Percentiles rank a stretch among this genome's conserved stretches.
Evolutionary conservation across 2,888 invertebrate genomes (phyloP).

Genomic region (Meandrusa payeni): DNA sequence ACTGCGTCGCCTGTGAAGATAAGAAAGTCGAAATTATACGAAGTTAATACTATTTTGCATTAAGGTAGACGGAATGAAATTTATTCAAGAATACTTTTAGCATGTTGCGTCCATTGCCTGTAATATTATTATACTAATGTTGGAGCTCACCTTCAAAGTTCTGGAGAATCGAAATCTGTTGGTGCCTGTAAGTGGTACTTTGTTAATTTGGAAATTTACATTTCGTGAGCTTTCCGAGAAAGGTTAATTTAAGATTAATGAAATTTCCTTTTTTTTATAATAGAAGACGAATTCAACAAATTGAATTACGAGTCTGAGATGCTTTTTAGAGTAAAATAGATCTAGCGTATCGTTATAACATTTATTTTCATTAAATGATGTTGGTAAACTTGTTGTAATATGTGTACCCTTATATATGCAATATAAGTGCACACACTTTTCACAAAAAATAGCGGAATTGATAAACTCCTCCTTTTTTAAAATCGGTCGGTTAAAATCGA

Average conservation of each 20-base stretch:
- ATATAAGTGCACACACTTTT: too few species aligned
- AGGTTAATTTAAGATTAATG: slow-evolving; percentile 5
- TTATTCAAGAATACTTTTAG: slow-evolving; percentile 45
- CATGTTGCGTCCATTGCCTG: slow-evolving; percentile 26
- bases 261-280: slow-evolving; percentile 10
- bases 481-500: too few species aligned
- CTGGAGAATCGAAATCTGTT: slow-evolving; percentile 18
- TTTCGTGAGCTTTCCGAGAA: slow-evolving; percentile 9
- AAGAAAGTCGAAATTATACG: slow-evolving; percentile 56
- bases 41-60: slow-evolving; percentile 58
- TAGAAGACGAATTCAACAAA: neutral
- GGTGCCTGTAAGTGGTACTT: slow-evolving; percentile 6
- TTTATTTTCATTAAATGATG: too few species aligned
- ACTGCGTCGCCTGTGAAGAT: slow-evolving; percentile 46
- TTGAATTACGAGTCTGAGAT: neutral
- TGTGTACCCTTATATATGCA: too few species aligned
- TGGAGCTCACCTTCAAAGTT: slow-evolving; percentile 25
- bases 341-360: too few species aligned
- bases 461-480: too few species aligned
- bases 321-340: too few species aligned
- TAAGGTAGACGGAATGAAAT: slow-evolving; percentile 50
- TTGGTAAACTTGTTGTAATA: too few species aligned
- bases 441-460: too few species aligned
- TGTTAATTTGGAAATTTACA: slow-evolving; percentile 18
- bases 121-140: slow-evolving; percentile 27